A percentile compares a stretch with the other conserved stretches of the same genome.
phyloP scores from a whole-genome alignment of 2,888 invertebrate species.

The Ennomos erosarius region DNA sequence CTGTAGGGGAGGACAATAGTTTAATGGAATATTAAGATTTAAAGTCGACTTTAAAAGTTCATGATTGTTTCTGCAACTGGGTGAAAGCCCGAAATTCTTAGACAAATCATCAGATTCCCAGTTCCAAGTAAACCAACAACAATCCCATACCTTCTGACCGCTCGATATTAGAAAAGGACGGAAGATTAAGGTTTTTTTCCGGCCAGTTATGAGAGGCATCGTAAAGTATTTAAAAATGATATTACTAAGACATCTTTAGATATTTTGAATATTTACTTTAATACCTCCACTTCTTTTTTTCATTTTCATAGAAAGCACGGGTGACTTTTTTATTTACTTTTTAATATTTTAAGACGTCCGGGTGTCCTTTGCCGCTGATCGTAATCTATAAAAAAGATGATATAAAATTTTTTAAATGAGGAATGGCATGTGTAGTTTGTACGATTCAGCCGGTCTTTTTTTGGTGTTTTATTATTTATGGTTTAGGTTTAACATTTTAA shows the following conservation, averaged over 20 bases:
- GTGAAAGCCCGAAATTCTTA: neutral
- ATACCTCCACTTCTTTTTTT: conserved; percentile 42
- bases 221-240: conserved; percentile 74
- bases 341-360: conserved; percentile 49
- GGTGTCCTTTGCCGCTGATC: conserved; percentile 61
- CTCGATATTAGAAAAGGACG: conserved; percentile 41
- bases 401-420: conserved; percentile 19
- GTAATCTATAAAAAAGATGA: conserved; percentile 18
- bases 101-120: conserved; percentile 19
- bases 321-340: conserved; percentile 34
- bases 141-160: conserved; percentile 33
- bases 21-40: too few species aligned
- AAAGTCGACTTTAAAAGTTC: too few species aligned
- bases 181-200: conserved; percentile 44
- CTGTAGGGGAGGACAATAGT: too few species aligned
- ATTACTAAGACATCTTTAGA: conserved; percentile 52
- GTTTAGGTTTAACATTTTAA: conserved; percentile 1
- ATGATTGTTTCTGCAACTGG: too few species aligned
- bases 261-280: conserved; percentile 66
- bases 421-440: conserved; percentile 22
- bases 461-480: conserved; percentile 4
- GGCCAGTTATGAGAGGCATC: conserved; percentile 59
- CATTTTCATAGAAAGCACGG: conserved; percentile 44
- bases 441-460: conserved; percentile 1
- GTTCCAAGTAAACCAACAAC: conserved; percentile 5